Base-by-base conservation (phyloP, 2,888 invertebrate genomes). In the Hedychridium roseum region DNA sequence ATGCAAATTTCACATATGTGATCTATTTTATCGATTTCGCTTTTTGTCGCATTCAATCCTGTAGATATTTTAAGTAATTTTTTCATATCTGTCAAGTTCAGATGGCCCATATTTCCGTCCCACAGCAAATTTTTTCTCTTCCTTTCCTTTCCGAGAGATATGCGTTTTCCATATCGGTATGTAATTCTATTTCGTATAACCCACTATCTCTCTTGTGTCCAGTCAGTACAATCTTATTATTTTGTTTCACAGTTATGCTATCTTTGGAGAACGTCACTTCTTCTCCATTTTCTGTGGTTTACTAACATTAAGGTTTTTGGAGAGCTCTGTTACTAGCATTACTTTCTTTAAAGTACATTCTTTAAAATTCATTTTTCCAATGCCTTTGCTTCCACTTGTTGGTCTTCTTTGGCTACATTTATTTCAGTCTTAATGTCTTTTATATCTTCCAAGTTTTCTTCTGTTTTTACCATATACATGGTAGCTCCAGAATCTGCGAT, bases 1-100 rank as follows among this genome's bases (percentile, higher is more conserved):
- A 54, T 28, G 30, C 60, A 59, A 3, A 11, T 23, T 21, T 37
- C 23, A 11, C 37, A 37, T 1, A 11, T 2, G 23, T 7, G 3
- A n/a, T 20, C 4, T 6, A 5, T 9, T 6, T 17, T 20, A 21
- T 36, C 7, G 3, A 9, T 11, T 5, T 37, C 14, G 12, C 6
- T 6, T 7, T 1, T 12, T 23, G 21, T 12, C 14, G 15, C 9
- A 12, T 5, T 9, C 23, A 37, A 15, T 20, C 37, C 37, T 16
- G 26, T 17, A 2, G 14, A 5, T 9, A 27, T 27, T 3, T 26
- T 26, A 9, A n/a, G 2, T 11, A 38, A n/a, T 15, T 5, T 12
- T 2, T 14, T 38, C 9, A 27, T 3, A 16, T 26, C 14, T 6
- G 11, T 23, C 2, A 17, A 18, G 17, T 20, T 9, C n/a, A n/a